Base-by-base conservation (phyloP, 2,888 invertebrate genomes). In the Proisotoma minuta region DNA sequence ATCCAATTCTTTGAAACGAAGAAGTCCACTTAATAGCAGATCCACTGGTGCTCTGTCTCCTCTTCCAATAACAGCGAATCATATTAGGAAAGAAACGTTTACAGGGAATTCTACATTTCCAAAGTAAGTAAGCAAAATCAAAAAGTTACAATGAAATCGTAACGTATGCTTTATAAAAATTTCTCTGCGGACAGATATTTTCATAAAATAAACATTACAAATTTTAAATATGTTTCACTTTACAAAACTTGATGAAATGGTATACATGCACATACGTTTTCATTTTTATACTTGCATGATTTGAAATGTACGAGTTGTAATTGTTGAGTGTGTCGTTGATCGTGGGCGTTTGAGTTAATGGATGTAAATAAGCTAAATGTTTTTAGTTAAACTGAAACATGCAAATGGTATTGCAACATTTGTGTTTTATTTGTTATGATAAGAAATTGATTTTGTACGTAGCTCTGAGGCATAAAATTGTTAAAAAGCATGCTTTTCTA, bases 91-190 rank as follows among this genome's bases (percentile, higher is more conserved):
- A 51, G 68, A 70, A 47, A 70, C 70, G 39, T 70, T 70, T 47
- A 70, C 70, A 20, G 70, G 70, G 56, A 63, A 63, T 47, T 64
- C 70, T 48, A 68, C 68, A 43, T 68, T 68, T 53, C 59, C 50
- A 51, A 59, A 65, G 56, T 63, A 62, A 20, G 56, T 43, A n/a
- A 29, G 43, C 20, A 15, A 8, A 34, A 10, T 34, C 15, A 34
- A 10, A 34, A 8, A 34, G 8, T 10, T 34, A 15, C 15, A 34
- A 34, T 34, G 8, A 10, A 34, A 10, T 34, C n/a, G 47, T 24
- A 57, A 39, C 26, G 3, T 50, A 27, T 50, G 28, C 22, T 39
- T 58, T 50, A 18, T 18, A 10, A 18, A 3, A 29, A 26, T 27
- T 29, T 51, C 26, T 24, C 26, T 51, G 4, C 5, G 12, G 10